phyloP scores from a whole-genome alignment of 2,888 invertebrate genomes.

The Alsophila aescularia region DNA sequence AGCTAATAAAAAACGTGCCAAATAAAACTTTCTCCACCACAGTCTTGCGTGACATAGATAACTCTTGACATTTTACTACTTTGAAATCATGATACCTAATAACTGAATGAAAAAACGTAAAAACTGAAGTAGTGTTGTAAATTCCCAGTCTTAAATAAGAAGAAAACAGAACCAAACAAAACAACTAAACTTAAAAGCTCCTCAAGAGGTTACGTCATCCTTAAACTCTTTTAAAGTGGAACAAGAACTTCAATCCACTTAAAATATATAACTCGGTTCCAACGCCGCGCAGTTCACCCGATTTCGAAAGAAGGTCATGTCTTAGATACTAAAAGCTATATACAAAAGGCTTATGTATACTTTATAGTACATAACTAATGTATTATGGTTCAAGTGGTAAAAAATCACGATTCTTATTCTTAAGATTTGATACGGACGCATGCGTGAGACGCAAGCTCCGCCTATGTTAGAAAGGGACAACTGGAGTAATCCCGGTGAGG shows the following conservation, averaged over 20 bases:
- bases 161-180: background rate
- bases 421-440: slow-evolving; percentile 69
- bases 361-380: slow-evolving; percentile 56
- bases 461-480: slow-evolving; percentile 70
- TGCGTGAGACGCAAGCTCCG: slow-evolving; percentile 70
- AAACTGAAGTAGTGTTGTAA: background rate
- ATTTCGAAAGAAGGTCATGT: slow-evolving; percentile 29
- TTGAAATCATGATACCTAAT: background rate
- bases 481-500: slow-evolving; percentile 55
- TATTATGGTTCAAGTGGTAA: slow-evolving; percentile 62
- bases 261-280: slow-evolving; percentile 20
- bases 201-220: slow-evolving; percentile 5
- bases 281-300: slow-evolving; percentile 8
- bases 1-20: too few species aligned
- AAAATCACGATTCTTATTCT: slow-evolving; percentile 75
- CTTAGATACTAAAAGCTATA: slow-evolving; percentile 37
- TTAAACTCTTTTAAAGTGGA: slow-evolving; percentile 17
- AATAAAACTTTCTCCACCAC: too few species aligned
- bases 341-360: slow-evolving; percentile 47
- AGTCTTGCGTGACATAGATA: too few species aligned
- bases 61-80: too few species aligned
- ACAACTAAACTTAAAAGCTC: background rate
- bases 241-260: slow-evolving; percentile 26
- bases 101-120: background rate
- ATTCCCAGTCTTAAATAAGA: background rate